Evolutionary conservation across 2,113 vertebrate genomes (phyloP), one percentile per base, ranked within the genome.

Genomic region (Aythya baeri): DNA sequence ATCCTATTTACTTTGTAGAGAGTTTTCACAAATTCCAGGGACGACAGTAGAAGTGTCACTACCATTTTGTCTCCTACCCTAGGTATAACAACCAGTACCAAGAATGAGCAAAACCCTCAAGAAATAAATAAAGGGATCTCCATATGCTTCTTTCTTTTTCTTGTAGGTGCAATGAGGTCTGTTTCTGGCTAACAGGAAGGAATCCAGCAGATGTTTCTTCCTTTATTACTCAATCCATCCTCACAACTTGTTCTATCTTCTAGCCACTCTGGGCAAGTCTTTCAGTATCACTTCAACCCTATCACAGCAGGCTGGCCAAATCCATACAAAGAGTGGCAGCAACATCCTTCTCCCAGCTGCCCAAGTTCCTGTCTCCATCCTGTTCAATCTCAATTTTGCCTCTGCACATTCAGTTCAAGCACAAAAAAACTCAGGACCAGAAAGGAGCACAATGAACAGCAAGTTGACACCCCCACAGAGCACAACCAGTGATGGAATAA

Each of bases 401-500:
- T 83, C 38, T 62, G 57, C 68, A 46, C 63, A 73, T 88, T 76
- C 85, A 79, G 38, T 20, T 61, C 59, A 66, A 86, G 63, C 17
- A 92, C 61, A 91, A 58, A 89, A 89, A 92, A 72, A 15, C n/a
- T 74, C 55, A 83, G 63, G 7, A 74, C 27, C 68, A 95, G 72
- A 75, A 77, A 83, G 68, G 17, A 46, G n/a, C 76, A 94, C 72
- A 78, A 62, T 15, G n/a, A 91, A 50, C 71, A 79, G 38, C 21
- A 22, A 85, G 50, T 13, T 83, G 76, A 93, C 86, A 77, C 31
- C 31, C 36, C 74, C 23, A 65, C 43, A 46, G 22, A 86, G 59
- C 78, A 73, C 44, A 90, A 68, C 52, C 57, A 91, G 46, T 86
- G 66, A 77, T 52, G 75, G 90, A 74, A 89, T 61, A 86, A 92